Percentiles rank a stretch among this genome's conserved stretches.
These are phyloP conservation scores for Heptranchias perlo DNA, from an alignment of 2,113 vertebrate species.

Conservation along the genomic window DNA sequence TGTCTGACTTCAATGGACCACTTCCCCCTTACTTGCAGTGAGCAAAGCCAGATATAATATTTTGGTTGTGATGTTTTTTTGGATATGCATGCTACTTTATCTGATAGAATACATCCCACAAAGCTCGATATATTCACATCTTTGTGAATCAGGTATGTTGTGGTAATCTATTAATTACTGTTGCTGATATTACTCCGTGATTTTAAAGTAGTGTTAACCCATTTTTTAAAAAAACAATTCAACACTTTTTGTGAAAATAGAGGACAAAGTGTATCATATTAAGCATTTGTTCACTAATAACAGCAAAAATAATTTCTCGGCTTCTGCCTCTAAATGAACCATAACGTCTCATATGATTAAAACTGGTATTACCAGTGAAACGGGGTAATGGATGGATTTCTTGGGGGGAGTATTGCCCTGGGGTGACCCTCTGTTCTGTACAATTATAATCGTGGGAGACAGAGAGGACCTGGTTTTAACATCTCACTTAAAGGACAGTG, in stretches of 20 bases:
- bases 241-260: no score
- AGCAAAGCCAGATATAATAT: background rate
- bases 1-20: background rate
- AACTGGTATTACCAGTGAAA: background rate
- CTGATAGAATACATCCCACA: background rate
- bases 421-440: background rate
- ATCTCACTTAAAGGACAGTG: background rate
- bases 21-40: background rate
- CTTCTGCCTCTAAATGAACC: no score
- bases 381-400: background rate
- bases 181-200: background rate
- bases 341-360: no score
- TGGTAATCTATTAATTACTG: background rate
- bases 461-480: background rate
- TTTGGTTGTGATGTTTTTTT: background rate
- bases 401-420: background rate
- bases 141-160: background rate
- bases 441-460: background rate
- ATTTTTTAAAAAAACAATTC: background rate
- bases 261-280: no score
- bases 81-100: background rate
- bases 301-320: no score
- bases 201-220: background rate
- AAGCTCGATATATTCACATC: background rate
- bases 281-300: no score